Conservation (phyloP, 1,140 invertebrate species). For the Arion vulgaris region DNA sequence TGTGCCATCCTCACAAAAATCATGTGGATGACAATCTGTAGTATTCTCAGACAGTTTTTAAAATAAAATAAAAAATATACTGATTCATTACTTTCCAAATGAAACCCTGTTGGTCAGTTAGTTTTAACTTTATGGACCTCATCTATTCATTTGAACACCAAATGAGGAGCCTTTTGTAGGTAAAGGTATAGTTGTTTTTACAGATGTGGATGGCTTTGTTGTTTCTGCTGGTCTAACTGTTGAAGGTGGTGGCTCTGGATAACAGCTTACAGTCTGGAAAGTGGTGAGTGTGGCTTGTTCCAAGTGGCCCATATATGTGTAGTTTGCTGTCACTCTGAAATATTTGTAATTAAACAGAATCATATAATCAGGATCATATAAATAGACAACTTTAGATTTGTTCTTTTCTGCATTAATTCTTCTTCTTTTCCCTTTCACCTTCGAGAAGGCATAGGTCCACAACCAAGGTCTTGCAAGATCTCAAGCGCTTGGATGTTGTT, state of each 20-base stretch:
- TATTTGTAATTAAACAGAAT: not conserved
- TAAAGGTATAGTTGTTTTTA: not conserved
- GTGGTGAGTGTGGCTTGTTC: conserved; percentile 49
- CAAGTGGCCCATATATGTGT: conserved; percentile 47
- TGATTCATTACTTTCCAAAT: too few relatives aligned
- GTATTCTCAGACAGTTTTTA: too few relatives aligned
- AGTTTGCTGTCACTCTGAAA: conserved; percentile 45
- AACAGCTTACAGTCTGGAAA: conserved; percentile 48
- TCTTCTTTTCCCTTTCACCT: not conserved
- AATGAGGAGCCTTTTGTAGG: not conserved
- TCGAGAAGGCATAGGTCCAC: too few relatives aligned
- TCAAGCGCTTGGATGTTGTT: too few relatives aligned
- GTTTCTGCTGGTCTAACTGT: not conserved
- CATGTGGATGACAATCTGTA: too few relatives aligned
- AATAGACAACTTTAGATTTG: not conserved
- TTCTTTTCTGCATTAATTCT: not conserved
- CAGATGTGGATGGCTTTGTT: not conserved
- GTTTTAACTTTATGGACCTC: not conserved
- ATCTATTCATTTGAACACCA: not conserved
- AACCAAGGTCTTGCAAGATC: too few relatives aligned
- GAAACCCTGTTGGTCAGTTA: too few relatives aligned
- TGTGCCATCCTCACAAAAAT: too few relatives aligned
- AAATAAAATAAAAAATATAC: too few relatives aligned
- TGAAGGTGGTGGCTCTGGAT: conserved; percentile 24
- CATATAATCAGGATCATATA: not conserved